phyloP scores from a whole-genome alignment of 2,113 vertebrate genomes.

The Rattus norvegicus region GRCr8 NC_086030.1:11383001-11383500 shows the following conservation, averaged over 20 bases:
- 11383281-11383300: neutral
- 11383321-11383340: neutral
- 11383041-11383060: neutral
- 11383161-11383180: neutral
- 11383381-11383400: neutral
- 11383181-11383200: neutral
- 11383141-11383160: neutral
- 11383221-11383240: neutral
- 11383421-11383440: neutral
- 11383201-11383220: neutral
- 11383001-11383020: neutral
- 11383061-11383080: neutral
- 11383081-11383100: neutral
- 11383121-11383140: neutral
- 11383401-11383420: neutral
- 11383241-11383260: neutral
- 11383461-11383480: neutral
- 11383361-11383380: neutral
- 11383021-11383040: neutral
- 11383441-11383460: neutral
- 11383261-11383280: neutral
- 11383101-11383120: neutral
- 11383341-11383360: neutral
- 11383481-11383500: too few relatives aligned
- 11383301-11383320: neutral